Evolutionary conservation across 2,888 invertebrate genomes (phyloP), one percentile per base, ranked within the genome.

Genomic region (Dryomyza anilis): DNA sequence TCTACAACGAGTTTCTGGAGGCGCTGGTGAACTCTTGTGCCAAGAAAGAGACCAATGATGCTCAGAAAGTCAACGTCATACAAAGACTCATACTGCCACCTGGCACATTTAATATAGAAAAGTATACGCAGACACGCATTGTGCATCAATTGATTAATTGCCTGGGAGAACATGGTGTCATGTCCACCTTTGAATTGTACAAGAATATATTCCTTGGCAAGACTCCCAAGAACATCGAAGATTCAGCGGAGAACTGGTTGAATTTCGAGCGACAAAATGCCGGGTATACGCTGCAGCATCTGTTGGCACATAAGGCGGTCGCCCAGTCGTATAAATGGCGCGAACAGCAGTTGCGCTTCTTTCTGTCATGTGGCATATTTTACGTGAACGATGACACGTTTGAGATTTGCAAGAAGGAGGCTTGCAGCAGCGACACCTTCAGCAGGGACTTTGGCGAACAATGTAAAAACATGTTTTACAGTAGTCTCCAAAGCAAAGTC

Each of bases 91-190:
- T 91, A 10, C 85, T 91, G 50, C 84, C 87, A 76, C 91, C 91
- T 0, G 91, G 92, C 3, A 88, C 89, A 73, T 87, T 92, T 67
- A 88, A 89, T 80, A 89, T 92, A 68, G 91, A 91, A 74, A 91
- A 91, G 82, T 87, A 88, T 30, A 90, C 91, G 21, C 87, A 88
- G 12, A 87, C 87, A 14, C 88, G 87, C 72, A 78, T 91, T 52
- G 82, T 91, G 0, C 89, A 89, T 76, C 86, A 87, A 59, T 85
- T 91, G 10, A 87, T 87, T n/a, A 83, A 85, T 1, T 86, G 85
- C 77, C 83, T 92, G 65, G 86, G 86, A 66, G 81, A 80, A 7
- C 85, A 86, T 56, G 89, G 89, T 7, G 86, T 91, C 0, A 88
- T 88, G 74, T 87, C 87, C 76, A 81, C 91, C 70, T 86, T 88